Conservation (phyloP, 2,888 invertebrate genomes). For the Lycia hirtaria region DNA sequence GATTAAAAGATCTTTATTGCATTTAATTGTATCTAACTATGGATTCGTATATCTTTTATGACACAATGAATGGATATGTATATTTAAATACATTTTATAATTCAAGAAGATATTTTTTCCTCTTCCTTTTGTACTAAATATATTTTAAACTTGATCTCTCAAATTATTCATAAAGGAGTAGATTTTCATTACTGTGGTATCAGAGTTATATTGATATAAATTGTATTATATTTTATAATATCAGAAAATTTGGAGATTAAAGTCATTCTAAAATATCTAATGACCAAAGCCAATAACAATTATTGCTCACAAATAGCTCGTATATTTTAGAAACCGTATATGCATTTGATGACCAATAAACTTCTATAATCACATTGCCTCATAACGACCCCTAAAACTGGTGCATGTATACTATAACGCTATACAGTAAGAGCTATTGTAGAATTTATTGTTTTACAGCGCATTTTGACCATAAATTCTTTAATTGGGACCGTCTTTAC, state of each 20-base stretch:
- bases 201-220: slow-evolving; percentile 7
- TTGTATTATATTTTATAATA: slow-evolving; percentile 9
- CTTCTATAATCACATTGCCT: slow-evolving; percentile 40
- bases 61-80: no score
- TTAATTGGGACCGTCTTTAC: slow-evolving; percentile 76
- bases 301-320: slow-evolving; percentile 39
- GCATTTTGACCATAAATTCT: slow-evolving; percentile 78
- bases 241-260: slow-evolving; percentile 1
- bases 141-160: no score
- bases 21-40: not conserved
- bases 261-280: slow-evolving; percentile 19
- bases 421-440: slow-evolving; percentile 72
- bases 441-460: slow-evolving; percentile 83
- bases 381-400: slow-evolving; percentile 60
- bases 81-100: no score
- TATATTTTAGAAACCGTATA: slow-evolving; percentile 35
- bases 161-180: no score
- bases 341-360: slow-evolving; percentile 43
- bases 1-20: slow-evolving; percentile 4
- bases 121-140: no score
- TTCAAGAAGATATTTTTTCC: no score
- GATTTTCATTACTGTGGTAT: no score
- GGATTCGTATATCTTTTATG: not conserved
- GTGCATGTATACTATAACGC: slow-evolving; percentile 74
- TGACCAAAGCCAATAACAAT: slow-evolving; percentile 32